Conservation (phyloP, 2,113 vertebrate species). For the Pangasianodon gigas region DNA sequence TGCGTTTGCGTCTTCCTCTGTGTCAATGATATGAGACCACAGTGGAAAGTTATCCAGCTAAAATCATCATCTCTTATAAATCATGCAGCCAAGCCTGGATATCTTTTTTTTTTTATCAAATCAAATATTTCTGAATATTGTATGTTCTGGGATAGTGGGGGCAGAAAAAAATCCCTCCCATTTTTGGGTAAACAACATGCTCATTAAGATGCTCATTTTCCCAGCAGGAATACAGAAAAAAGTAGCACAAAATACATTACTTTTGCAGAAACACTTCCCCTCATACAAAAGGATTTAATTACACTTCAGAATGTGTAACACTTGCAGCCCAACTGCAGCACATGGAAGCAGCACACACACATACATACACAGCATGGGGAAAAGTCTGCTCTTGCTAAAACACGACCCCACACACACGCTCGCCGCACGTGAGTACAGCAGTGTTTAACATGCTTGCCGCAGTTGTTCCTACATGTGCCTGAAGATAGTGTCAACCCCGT, state of each 20-base stretch:
- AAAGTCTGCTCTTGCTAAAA: slow-evolving; percentile 46
- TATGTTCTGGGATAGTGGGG: slow-evolving; percentile 32
- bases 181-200: slow-evolving; percentile 67
- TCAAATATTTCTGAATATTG: slow-evolving; percentile 61
- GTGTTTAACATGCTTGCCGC: slow-evolving; percentile 72
- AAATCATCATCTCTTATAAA: neutral
- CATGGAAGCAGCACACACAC: slow-evolving; percentile 39
- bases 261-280: slow-evolving; percentile 49
- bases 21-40: slow-evolving; percentile 1
- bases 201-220: slow-evolving; percentile 71
- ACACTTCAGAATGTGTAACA: slow-evolving; percentile 41
- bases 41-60: slow-evolving; percentile 6
- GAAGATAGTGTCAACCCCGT: slow-evolving; percentile 62
- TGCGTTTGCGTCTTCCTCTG: neutral
- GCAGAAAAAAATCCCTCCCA: slow-evolving; percentile 46
- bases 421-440: slow-evolving; percentile 48
- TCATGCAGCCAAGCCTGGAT: slow-evolving; percentile 39
- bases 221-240: slow-evolving; percentile 64
- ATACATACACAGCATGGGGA: slow-evolving; percentile 43
- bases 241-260: slow-evolving; percentile 65
- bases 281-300: slow-evolving; percentile 55
- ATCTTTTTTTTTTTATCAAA: slow-evolving; percentile 51
- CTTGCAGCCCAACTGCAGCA: slow-evolving; percentile 42
- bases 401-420: slow-evolving; percentile 43
- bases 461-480: slow-evolving; percentile 72